phyloP scores from a whole-genome alignment of 37 sponge, comb jelly and placozoan genomes.

The Crambe crambe region DNA sequence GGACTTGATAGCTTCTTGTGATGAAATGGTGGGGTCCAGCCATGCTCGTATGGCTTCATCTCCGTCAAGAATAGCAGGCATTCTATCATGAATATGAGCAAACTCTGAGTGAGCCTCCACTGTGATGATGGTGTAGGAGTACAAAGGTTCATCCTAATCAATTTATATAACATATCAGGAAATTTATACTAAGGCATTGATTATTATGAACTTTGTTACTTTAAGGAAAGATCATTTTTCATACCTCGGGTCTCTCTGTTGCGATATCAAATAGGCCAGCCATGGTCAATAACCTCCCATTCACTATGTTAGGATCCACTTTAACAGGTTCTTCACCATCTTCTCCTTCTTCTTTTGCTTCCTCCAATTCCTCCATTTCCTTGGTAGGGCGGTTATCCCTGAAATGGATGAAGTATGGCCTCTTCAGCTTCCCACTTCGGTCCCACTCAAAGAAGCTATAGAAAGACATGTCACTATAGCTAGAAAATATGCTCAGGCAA shows the following conservation, averaged over 20 bases:
- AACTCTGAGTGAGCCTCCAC: slow-evolving; percentile 72
- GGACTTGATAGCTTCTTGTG: slow-evolving; percentile 40
- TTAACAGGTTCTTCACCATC: neutral
- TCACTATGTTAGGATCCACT: neutral
- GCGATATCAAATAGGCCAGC: slow-evolving; percentile 85
- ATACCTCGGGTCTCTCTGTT: slow-evolving; percentile 1
- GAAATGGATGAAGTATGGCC: slow-evolving; percentile 80
- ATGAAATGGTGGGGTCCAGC: slow-evolving; percentile 54
- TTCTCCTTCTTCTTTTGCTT: neutral
- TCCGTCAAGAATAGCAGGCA: slow-evolving; percentile 91
- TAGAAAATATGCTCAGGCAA: neutral
- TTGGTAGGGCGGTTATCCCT: slow-evolving; percentile 23
- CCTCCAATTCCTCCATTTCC: slow-evolving; percentile 36
- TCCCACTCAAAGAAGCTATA: slow-evolving; percentile 83
- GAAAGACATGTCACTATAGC: neutral
- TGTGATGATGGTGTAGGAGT: slow-evolving; percentile 84
- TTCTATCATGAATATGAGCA: slow-evolving; percentile 78
- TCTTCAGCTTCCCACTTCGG: slow-evolving; percentile 39
- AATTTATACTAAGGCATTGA: too few relatives aligned
- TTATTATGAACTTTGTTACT: too few relatives aligned
- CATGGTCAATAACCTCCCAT: slow-evolving; percentile 79
- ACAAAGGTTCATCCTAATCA: slow-evolving; percentile 59
- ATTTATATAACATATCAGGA: too few relatives aligned
- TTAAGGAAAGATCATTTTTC: too few relatives aligned
- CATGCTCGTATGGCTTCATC: slow-evolving; percentile 69